Evolutionary conservation across 2,113 vertebrate genomes (phyloP), one percentile per base, ranked within the genome.

Genomic region (Cacatua alba): DNA sequence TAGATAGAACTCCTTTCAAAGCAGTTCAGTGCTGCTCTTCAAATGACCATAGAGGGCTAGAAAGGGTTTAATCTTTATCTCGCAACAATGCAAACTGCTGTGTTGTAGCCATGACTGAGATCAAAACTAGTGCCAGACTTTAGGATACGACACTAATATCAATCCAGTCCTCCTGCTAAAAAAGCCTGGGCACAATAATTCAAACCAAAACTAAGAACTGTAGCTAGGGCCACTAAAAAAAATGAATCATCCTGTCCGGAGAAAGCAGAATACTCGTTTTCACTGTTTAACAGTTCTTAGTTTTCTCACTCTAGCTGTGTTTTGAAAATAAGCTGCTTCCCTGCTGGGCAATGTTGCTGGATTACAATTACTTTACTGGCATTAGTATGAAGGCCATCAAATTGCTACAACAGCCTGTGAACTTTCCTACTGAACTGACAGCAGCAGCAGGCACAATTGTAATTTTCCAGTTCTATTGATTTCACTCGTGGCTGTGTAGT

Each of bases 271-370:
- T 12, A 29, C 23, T 94, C 75, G 48, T 95, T 93, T 91, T 90
- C 87, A 86, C 46, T 62, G 52, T 62, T 74, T 35, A 51, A 37
- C 74, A 79, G 76, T 48, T 55, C 91, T 80, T 86, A 74, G 69
- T 72, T 95, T 94, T 48, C 86, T 86, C 82, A 35, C 29, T 37
- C 9, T 16, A 44, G 83, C 90, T 75, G 71, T 88, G 90, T 88
- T 93, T 93, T 78, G 90, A 93, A 96, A 97, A 94, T 19, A 49
- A 95, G 85, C 82, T 68, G 93, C 88, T 79, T 81, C 93, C 95
- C 96, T 57, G 95, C 96, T 97, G 95, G 80, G 94, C 85, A 28
- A 4, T 75, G 93, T 53, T 81, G 93, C 86, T 48, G 95, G 90
- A 88, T 93, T 67, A 92, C 94, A 96, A 93, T 95, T 70, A 88